Percentiles rank a stretch among this genome's conserved stretches.
Conservation (phyloP, 2,797 vertebrate genomes). For the Enteromius argenteus region DNA sequence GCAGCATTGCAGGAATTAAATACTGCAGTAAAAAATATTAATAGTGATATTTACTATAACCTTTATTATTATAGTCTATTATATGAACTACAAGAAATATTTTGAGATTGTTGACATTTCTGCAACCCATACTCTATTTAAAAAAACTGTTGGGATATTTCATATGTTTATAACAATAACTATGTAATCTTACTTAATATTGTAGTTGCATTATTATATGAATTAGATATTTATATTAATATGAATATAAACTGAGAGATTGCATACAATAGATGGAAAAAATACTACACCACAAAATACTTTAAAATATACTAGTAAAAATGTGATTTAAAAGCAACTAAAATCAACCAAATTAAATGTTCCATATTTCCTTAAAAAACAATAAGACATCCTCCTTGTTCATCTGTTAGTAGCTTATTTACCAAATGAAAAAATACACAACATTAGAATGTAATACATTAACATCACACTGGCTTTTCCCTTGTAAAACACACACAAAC, state of each 20-base stretch:
- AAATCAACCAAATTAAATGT: not conserved
- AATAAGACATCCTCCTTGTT: not conserved
- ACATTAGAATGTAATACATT: not conserved
- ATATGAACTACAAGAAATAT: not conserved
- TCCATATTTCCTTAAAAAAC: not conserved
- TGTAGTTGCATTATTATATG: not conserved
- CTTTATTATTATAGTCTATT: not conserved
- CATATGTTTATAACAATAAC: not conserved
- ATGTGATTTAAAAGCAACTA: not conserved
- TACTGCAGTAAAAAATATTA: not conserved
- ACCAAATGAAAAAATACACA: not conserved
- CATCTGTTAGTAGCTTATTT: not conserved
- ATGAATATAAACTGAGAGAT: not conserved
- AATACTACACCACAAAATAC: not conserved
- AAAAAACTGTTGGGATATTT: not conserved
- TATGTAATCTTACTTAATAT: not conserved
- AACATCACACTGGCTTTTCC: not conserved
- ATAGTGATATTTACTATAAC: conserved; percentile 1
- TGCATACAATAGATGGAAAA: not conserved
- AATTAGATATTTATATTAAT: not conserved
- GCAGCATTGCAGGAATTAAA: not conserved
- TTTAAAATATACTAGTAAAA: not conserved
- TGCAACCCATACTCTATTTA: no score
- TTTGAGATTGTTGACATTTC: not conserved
- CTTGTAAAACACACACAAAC: not conserved